Evolutionary conservation across 2,797 vertebrate genomes (phyloP).

Genomic region (Pangasius macronema): DNA sequence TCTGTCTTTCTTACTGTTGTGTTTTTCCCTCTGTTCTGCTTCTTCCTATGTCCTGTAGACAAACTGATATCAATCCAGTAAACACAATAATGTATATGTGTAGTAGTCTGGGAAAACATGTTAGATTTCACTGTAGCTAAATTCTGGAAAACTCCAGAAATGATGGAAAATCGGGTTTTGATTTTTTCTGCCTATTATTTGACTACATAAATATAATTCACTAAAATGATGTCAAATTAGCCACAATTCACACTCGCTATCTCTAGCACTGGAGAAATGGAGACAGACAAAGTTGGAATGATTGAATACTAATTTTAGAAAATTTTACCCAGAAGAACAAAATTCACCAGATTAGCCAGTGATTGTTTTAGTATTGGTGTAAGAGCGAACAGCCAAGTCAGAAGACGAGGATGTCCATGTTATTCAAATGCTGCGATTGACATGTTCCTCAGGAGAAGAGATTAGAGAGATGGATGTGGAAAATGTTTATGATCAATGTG

Average conservation of each 20-base stretch:
- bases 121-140: neutral
- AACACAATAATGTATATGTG: neutral
- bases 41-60: neutral
- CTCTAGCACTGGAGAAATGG: neutral
- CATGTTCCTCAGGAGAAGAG: neutral
- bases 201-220: neutral
- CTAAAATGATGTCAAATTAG: neutral
- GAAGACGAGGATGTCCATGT: neutral
- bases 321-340: neutral
- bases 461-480: neutral
- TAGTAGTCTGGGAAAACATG: neutral
- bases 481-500: neutral
- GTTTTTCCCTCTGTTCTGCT: constrained; percentile 13
- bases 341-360: neutral
- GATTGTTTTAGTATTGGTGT: neutral
- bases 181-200: neutral
- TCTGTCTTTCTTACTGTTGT: constrained; percentile 44
- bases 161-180: neutral
- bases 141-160: neutral
- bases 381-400: neutral
- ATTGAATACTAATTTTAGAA: neutral
- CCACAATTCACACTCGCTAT: neutral
- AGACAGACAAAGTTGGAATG: neutral
- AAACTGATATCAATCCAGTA: neutral
- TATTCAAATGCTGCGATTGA: neutral